Evolutionary conservation across 2,113 vertebrate genomes (phyloP).

Genomic region (Clinocottus analis): DNA sequence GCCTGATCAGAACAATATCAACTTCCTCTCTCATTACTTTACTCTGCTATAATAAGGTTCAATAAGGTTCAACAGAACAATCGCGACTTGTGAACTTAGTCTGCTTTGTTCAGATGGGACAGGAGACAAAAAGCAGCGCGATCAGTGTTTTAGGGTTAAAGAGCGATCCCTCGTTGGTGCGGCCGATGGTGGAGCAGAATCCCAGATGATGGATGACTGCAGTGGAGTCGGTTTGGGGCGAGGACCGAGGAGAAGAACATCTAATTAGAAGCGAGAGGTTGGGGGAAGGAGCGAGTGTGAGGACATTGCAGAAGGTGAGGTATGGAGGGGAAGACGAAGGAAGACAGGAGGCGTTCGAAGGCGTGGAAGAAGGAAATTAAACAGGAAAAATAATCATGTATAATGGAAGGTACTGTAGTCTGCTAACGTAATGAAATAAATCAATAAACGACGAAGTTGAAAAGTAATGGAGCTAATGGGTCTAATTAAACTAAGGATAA

Average conservation of each 20-base stretch:
- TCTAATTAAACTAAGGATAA: conserved; percentile 48
- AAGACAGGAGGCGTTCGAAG: not conserved
- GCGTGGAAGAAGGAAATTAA: conserved; percentile 21
- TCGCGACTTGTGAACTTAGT: not conserved
- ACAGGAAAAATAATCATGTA: not conserved
- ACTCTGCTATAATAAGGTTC: conserved; percentile 1
- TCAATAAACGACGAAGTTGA: conserved; percentile 17
- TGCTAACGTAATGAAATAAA: conserved; percentile 13
- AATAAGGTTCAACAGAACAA: not conserved
- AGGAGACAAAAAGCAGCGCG: not conserved
- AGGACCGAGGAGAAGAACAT: not conserved
- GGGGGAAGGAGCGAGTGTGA: not conserved
- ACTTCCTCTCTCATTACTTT: not conserved
- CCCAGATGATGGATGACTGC: not conserved
- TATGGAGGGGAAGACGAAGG: not conserved
- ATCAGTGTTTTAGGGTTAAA: not conserved
- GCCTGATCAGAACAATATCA: conserved; percentile 4
- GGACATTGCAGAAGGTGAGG: not conserved
- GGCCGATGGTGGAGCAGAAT: not conserved
- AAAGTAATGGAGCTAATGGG: conserved; percentile 19
- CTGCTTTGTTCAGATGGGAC: not conserved
- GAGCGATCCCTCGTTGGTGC: not conserved
- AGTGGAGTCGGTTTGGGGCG: not conserved
- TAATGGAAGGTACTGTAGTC: conserved; percentile 6
- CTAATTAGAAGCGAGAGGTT: not conserved